Evolutionary conservation across 2,888 invertebrate genomes (phyloP), one percentile per base, ranked within the genome.

Genomic region (Salticus scenicus): DNA sequence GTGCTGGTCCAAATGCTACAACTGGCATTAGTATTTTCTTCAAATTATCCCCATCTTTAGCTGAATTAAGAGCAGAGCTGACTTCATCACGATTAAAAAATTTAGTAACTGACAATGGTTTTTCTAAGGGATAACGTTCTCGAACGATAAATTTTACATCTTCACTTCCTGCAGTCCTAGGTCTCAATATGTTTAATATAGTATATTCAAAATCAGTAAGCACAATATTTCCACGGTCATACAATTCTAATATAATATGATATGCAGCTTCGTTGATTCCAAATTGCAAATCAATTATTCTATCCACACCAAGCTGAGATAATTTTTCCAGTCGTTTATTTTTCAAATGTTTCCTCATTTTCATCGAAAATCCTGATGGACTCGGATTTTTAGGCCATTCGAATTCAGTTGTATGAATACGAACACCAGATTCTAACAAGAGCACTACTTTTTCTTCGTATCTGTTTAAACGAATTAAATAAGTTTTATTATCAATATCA

Each of bases 381-480:
- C 96, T 96, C 57, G 95, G 94, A 93, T 97, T 98, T 92, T 99
- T 99, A 0, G 99, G 98, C 99, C 99, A 99, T 91, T 99, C 98
- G 92, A 97, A 99, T 51, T 94, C 95, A 14, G 99, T 99, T 5
- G 95, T 95, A 90, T 99, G 99, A 86, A 99, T 95, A 84, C 98
- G 93, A 89, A 94, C 95, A 0, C 98, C 99, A 0, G 98, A 99
- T 92, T 99, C 99, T 41, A 99, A 91, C 8, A 99, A 92, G 37
- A 99, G 92, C 10, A 98, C 94, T 74, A 93, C 93, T 92, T 99
- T 99, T 90, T 96, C 94, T 90, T 98, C 97, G 0, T 95, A 94
- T 92, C 91, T 92, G 75, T 91, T 90, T n/a, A 93, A 89, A 88
- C 92, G 94, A 88, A 99, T 96, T 64, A 99, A 93, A 91, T 99